Evolutionary conservation across 1,140 invertebrate genomes (phyloP), one percentile per base, ranked within the genome.

Genomic region (Drosophila watanabei): DNA sequence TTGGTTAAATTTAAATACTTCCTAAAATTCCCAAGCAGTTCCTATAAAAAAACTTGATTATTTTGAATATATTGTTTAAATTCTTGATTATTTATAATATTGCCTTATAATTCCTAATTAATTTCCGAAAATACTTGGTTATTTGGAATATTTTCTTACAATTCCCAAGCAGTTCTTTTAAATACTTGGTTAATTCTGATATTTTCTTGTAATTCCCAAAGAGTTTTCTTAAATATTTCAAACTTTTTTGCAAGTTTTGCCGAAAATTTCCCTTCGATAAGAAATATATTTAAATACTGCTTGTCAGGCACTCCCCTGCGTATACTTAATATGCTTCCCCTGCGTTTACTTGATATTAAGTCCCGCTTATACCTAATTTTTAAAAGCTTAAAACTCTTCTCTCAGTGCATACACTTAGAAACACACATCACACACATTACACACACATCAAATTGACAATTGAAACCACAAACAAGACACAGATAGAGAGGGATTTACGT

Each of bases 391-490:
- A 35, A 59, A 39, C 5, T 18, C 28, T 65, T 58, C 51, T 30
- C 39, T 33, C 73, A 75, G 72, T 73, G 66, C 60, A 43, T n/a
- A 52, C 66, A 51, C 46, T 45, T 33, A 35, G 10, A 30, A 32
- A 69, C 11, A 70, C 24, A 51, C n/a, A n/a, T n/a, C n/a, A n/a
- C n/a, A n/a, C n/a, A n/a, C n/a, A n/a, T n/a, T n/a, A n/a, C n/a
- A n/a, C 43, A 64, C 30, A 24, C 43, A 64, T 37, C 51, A 41
- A 66, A 72, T 65, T 57, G 72, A 57, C 59, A 71, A 75, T 56
- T 64, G 58, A 70, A 63, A 61, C 78, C 75, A 78, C 70, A 75
- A 16, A 59, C 41, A 60, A 54, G 11, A 46, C n/a, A 61, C 35
- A 73, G 6, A 32, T 9, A 64, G 20, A 46, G 5, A 24, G 46